Percentiles rank a stretch among this genome's conserved stretches.
These are phyloP conservation scores for Oryzias melastigma DNA, from an alignment of 2,113 vertebrate species.

Conservation along the genomic window DNA sequence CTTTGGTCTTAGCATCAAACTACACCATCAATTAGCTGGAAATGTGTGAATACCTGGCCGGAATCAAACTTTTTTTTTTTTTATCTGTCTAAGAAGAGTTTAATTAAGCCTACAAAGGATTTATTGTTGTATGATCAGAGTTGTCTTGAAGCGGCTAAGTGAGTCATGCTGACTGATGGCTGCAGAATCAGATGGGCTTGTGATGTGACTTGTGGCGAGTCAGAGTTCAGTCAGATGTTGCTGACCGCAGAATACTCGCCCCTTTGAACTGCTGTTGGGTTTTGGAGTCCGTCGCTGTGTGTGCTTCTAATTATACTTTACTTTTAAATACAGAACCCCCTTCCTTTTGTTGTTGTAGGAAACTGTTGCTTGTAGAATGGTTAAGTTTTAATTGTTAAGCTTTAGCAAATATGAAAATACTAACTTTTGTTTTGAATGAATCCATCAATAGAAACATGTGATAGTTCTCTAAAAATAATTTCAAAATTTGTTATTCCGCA, in stretches of 20 bases:
- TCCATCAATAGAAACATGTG: too few species aligned
- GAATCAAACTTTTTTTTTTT: conserved; percentile 16
- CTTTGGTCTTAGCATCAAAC: conserved; percentile 24
- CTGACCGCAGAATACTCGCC: conserved; percentile 39
- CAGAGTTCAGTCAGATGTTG: conserved; percentile 54
- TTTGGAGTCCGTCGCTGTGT: not conserved
- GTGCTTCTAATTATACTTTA: too few species aligned
- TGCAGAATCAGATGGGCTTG: conserved; percentile 44
- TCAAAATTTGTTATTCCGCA: too few species aligned
- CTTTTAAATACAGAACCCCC: too few species aligned
- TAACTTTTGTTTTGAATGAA: too few species aligned
- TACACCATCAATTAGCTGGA: conserved; percentile 13
- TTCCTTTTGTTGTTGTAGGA: too few species aligned
- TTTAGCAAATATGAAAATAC: too few species aligned
- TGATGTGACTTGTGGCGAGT: conserved; percentile 56
- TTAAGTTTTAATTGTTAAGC: too few species aligned
- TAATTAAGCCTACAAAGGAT: conserved; percentile 47
- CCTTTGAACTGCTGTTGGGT: conserved; percentile 20
- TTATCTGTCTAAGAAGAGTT: conserved; percentile 29
- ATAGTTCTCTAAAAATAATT: too few species aligned
- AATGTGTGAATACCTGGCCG: conserved; percentile 11
- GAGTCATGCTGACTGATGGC: conserved; percentile 65
- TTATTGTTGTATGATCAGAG: conserved; percentile 42
- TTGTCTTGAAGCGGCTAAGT: conserved; percentile 46
- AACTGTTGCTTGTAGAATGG: too few species aligned